Conservation (phyloP, 1,140 invertebrate species). For the Euborellia annulipes region DNA sequence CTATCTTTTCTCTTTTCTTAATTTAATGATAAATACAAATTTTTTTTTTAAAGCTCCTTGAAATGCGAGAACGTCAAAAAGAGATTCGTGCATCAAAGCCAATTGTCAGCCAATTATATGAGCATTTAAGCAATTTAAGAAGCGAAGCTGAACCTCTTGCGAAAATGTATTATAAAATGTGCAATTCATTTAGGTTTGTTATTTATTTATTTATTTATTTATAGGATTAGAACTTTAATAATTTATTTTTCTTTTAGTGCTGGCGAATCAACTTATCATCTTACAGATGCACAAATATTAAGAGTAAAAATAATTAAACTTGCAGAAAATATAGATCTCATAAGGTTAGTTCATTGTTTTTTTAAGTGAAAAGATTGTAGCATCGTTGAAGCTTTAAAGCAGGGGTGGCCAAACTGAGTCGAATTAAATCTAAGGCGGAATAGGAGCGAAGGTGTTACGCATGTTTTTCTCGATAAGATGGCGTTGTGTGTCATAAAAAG, state of each 20-base stretch:
- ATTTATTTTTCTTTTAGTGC: constrained; percentile 36
- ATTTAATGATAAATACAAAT: background rate
- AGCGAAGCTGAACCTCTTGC: constrained; percentile 58
- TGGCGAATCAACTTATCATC: constrained; percentile 73
- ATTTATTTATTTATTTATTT: constrained; percentile 12
- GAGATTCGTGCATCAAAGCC: constrained; percentile 65
- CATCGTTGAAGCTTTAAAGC: no score
- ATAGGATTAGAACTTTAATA: constrained; percentile 7
- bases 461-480: no score
- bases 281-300: constrained; percentile 66
- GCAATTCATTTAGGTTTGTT: constrained; percentile 38
- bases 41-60: constrained; percentile 43
- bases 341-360: constrained; percentile 38
- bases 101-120: constrained; percentile 65
- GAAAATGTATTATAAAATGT: constrained; percentile 75
- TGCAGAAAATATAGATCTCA: constrained; percentile 68
- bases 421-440: no score
- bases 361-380: no score
- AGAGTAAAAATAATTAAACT: constrained; percentile 67
- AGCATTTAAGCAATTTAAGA: constrained; percentile 56
- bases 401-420: no score
- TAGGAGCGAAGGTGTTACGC: no score
- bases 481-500: no score
- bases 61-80: constrained; percentile 60
- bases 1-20: background rate